phyloP scores from a whole-genome alignment of 1,140 invertebrate genomes.

The Delia radicum region DNA sequence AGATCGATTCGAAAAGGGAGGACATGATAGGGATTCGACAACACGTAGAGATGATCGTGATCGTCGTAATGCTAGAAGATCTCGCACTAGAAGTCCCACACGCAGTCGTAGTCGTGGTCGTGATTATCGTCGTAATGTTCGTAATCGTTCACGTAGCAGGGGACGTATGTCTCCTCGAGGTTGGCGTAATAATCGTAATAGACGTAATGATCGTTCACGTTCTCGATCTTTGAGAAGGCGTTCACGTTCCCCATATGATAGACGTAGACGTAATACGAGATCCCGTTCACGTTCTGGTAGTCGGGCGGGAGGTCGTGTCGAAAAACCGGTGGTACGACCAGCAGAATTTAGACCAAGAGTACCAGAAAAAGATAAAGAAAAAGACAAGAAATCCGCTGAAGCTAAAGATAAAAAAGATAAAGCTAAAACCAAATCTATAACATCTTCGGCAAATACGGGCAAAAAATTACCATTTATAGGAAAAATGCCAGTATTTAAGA shows the following conservation, averaged over 20 bases:
- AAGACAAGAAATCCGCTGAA: slow-evolving; percentile 25
- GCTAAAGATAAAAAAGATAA: slow-evolving; percentile 56
- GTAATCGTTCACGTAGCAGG: slow-evolving; percentile 32
- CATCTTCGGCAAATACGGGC: slow-evolving; percentile 26
- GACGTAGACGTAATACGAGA: slow-evolving; percentile 34
- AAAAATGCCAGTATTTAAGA: slow-evolving; percentile 69
- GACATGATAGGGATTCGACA: not conserved
- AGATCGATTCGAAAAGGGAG: not conserved
- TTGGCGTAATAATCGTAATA: slow-evolving; percentile 30
- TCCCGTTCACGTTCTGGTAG: slow-evolving; percentile 30
- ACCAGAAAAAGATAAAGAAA: slow-evolving; percentile 25
- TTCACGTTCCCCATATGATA: slow-evolving; percentile 29
- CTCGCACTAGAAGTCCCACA: slow-evolving; percentile 34
- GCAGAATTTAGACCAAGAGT: slow-evolving; percentile 50
- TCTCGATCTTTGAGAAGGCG: slow-evolving; percentile 29
- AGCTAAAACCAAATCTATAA: slow-evolving; percentile 40
- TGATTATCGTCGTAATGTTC: slow-evolving; percentile 30
- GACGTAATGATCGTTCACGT: slow-evolving; percentile 36
- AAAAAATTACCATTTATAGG: slow-evolving; percentile 72
- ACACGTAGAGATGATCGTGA: slow-evolving; percentile 10
- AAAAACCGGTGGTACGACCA: slow-evolving; percentile 50
- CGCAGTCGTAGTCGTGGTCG: slow-evolving; percentile 45
- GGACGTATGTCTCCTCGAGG: slow-evolving; percentile 33
- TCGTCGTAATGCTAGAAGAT: not conserved
- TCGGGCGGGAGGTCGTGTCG: slow-evolving; percentile 30